Base-by-base conservation (phyloP, 2,797 vertebrate genomes). In the Manis javanica region DNA sequence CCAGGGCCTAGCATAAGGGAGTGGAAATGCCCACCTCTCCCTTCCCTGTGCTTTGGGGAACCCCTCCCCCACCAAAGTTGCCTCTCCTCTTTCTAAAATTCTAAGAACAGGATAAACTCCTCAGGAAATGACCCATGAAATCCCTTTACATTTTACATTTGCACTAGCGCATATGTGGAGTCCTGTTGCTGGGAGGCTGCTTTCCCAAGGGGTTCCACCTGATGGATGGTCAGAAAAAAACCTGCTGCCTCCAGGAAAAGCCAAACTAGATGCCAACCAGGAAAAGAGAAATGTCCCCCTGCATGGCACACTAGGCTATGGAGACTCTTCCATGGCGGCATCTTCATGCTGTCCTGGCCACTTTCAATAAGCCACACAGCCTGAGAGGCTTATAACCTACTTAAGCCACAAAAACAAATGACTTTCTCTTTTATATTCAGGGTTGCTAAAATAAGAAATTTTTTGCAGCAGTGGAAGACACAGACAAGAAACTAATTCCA, bases 361-460 rank as follows among this genome's bases (percentile, higher is more conserved):
- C 85, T 87, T 87, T 78, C 71, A 61, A 37, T 72, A 85, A 94
- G 23, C 63, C 77, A 90, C 0, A 6, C 24, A 63, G 81, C 72
- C 69, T 61, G 72, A 94, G 3, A 94, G 61, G 29, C 49, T 95
- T 94, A 77, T 15, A 66, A 55, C 72, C 84, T 63, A 95, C 57
- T 96, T 82, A 89, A 95, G 46, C 21, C 64, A 68, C 91, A 87
- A 85, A 93, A 94, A 37, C 69, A 91, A 88, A 88, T 74, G 42
- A 90, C 26, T 84, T 92, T 92, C 37, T 83, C 61, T 72, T 93
- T 87, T 96, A 75, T 90, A 78, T 46, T 95, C 61, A 55, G 74
- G 55, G 42, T 31, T 84, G 37, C 84, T 94, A 91, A 96, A 91
- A 93, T 68, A 95, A 96, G 77, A 92, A 82, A 66, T 71, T n/a